phyloP scores from a whole-genome alignment of 2,888 invertebrate genomes.

The Brachynemurus nebulosus region DNA sequence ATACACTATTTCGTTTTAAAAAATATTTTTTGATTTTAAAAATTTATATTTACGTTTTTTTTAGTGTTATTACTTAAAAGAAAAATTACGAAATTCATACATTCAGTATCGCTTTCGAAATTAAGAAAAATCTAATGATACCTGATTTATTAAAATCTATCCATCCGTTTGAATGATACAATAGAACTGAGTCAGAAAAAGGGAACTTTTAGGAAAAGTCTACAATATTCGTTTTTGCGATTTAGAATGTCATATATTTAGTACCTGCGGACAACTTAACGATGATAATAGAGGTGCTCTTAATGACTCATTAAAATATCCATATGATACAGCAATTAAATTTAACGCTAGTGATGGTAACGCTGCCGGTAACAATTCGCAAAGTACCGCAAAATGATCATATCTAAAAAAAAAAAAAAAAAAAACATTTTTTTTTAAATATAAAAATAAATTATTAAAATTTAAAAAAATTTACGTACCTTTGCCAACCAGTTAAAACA shows the following conservation, averaged over 20 bases:
- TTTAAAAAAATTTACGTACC: conserved; percentile 21
- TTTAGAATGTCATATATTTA: conserved; percentile 16
- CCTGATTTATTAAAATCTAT: no score
- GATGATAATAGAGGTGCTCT: conserved; percentile 33
- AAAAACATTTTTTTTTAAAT: neutral
- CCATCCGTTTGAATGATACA: no score
- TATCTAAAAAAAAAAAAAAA: conserved; percentile 30
- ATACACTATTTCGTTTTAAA: no score
- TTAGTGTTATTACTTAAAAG: no score
- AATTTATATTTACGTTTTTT: no score
- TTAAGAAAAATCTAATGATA: no score
- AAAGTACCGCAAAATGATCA: conserved; percentile 55
- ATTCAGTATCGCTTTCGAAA: no score
- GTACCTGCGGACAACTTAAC: conserved; percentile 37
- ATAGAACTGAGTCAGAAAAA: no score
- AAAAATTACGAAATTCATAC: no score
- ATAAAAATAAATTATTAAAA: neutral
- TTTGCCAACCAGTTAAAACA: conserved; percentile 44
- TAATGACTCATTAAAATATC: conserved; percentile 42
- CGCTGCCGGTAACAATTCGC: conserved; percentile 50
- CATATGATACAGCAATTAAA: conserved; percentile 41
- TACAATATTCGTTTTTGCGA: no score
- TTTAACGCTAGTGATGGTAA: conserved; percentile 49
- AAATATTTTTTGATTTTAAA: no score
- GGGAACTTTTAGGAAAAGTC: no score